Evolutionary conservation across 2,888 invertebrate genomes (phyloP).

Genomic region (Acronicta psi): DNA sequence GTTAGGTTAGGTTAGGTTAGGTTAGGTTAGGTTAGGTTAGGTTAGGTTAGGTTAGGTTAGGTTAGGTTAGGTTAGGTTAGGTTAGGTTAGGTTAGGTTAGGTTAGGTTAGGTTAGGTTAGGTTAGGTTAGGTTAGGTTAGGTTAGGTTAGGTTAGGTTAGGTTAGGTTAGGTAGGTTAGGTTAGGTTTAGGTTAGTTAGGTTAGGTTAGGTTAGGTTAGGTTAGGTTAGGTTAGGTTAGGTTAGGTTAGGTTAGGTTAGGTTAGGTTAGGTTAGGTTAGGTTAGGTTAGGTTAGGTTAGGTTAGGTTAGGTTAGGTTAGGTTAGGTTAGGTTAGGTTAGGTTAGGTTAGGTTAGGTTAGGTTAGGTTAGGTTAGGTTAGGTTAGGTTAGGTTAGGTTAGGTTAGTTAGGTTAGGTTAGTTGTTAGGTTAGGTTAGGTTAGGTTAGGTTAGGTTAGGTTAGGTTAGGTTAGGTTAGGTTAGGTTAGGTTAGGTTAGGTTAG

Average conservation of each 20-base stretch:
- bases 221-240: conserved; percentile 18
- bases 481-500: conserved; percentile 52
- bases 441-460: conserved; percentile 45
- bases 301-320: conserved; percentile 28
- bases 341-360: conserved; percentile 41
- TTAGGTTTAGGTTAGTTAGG: conserved; percentile 36
- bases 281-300: conserved; percentile 22
- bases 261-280: conserved; percentile 20
- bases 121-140: too few relatives aligned
- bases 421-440: conserved; percentile 48
- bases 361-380: conserved; percentile 47
- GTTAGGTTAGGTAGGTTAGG: conserved; percentile 34
- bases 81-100: too few relatives aligned
- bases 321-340: conserved; percentile 38
- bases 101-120: too few relatives aligned
- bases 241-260: conserved; percentile 35
- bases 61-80: too few relatives aligned
- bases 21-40: too few relatives aligned
- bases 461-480: conserved; percentile 41
- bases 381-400: conserved; percentile 48
- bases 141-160: conserved; percentile 35
- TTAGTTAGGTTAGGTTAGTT: too few relatives aligned
- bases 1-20: too few relatives aligned
- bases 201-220: conserved; percentile 12
- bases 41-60: too few relatives aligned